These are phyloP conservation scores for Elegia similella DNA, from an alignment of 2,888 invertebrate species.

Conservation along the genomic window DNA sequence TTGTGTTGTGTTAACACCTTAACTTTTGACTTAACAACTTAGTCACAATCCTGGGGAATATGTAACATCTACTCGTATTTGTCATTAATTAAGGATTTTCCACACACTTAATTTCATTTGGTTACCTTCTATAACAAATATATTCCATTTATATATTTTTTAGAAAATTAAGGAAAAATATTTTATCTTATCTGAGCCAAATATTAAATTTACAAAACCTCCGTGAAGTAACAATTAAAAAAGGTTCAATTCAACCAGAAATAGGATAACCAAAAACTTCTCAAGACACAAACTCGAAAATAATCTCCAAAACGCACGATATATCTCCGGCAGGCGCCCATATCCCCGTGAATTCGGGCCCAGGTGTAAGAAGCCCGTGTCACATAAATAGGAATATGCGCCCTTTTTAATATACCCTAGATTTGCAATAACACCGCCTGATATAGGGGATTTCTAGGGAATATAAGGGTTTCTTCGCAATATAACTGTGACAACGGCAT, in stretches of 20 bases:
- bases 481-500: constrained; percentile 73
- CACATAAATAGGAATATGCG: constrained; percentile 63
- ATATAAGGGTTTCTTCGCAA: constrained; percentile 61
- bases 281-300: constrained; percentile 8
- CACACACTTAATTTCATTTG: too few relatives aligned
- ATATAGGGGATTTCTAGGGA: constrained; percentile 57
- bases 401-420: constrained; percentile 80
- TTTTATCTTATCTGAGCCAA: too few relatives aligned
- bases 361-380: constrained; percentile 29
- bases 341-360: constrained; percentile 13
- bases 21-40: too few relatives aligned
- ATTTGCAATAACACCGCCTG: constrained; percentile 71
- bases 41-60: too few relatives aligned
- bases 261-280: background rate
- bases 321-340: constrained; percentile 13
- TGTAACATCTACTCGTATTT: too few relatives aligned
- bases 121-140: too few relatives aligned
- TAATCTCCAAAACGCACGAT: constrained; percentile 11
- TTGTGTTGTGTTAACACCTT: too few relatives aligned
- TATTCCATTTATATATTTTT: too few relatives aligned
- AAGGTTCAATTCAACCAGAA: background rate
- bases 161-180: too few relatives aligned
- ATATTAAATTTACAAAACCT: too few relatives aligned
- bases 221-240: too few relatives aligned
- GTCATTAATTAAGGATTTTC: too few relatives aligned